These are phyloP conservation scores for Eurytoma adleriae DNA, from an alignment of 2,888 invertebrate genomes.

Conservation along the genomic window DNA sequence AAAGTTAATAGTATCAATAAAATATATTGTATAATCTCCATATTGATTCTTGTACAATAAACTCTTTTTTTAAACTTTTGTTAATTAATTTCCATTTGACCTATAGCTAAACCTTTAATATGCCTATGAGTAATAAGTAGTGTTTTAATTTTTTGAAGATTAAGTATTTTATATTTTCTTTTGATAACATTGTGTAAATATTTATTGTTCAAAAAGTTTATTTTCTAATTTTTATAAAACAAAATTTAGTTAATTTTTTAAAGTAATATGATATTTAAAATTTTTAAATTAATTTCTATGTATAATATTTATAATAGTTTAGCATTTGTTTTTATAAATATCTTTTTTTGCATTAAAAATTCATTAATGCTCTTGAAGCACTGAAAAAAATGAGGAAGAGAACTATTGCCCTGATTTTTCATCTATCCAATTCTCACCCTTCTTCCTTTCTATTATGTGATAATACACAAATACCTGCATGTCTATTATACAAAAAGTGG, in stretches of 20 bases:
- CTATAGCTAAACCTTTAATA: neutral
- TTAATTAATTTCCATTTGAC: slow-evolving; percentile 6
- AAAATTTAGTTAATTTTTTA: neutral
- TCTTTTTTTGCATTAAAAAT: too few species aligned
- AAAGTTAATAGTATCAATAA: slow-evolving; percentile 57
- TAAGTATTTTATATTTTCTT: too few species aligned
- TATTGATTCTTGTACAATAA: slow-evolving; percentile 70
- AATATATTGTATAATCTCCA: slow-evolving; percentile 65
- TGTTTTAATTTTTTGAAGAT: too few species aligned
- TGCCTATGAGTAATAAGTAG: neutral
- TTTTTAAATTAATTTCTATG: neutral
- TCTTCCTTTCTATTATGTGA: slow-evolving; percentile 7
- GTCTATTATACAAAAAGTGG: too few species aligned
- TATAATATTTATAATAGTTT: neutral
- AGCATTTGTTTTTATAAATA: neutral
- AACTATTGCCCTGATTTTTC: slow-evolving; percentile 45
- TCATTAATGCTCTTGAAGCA: too few species aligned
- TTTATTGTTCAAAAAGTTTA: too few species aligned
- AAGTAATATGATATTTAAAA: neutral
- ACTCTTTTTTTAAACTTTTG: slow-evolving; percentile 49
- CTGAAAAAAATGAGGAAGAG: slow-evolving; percentile 27
- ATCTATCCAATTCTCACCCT: slow-evolving; percentile 11
- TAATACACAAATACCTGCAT: too few species aligned
- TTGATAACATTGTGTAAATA: too few species aligned
- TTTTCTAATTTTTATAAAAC: neutral